Conservation (phyloP, 2,113 vertebrate genomes). For the Melanerpes formicivorus region DNA sequence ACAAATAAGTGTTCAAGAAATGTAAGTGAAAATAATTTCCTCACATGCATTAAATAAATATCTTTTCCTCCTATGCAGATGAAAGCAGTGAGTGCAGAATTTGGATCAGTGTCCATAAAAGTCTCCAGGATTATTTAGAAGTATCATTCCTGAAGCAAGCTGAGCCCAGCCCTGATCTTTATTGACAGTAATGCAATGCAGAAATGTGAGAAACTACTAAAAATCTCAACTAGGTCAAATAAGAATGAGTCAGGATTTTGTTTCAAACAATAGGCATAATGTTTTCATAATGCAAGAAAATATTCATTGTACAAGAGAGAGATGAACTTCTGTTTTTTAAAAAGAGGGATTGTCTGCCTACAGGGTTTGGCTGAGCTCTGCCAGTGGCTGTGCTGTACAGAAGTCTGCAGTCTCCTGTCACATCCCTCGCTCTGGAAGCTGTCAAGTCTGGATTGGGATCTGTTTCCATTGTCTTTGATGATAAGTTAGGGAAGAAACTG, state of each 20-base stretch:
- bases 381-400: background rate
- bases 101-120: background rate
- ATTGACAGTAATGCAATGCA: background rate
- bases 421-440: background rate
- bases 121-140: background rate
- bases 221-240: conserved; percentile 15
- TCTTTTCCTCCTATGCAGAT: background rate
- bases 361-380: background rate
- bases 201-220: background rate
- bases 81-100: background rate
- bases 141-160: background rate
- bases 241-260: background rate
- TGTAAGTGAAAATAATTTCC: background rate
- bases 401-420: background rate
- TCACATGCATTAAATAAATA: background rate
- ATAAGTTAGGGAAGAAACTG: background rate
- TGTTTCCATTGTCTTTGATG: background rate
- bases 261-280: background rate
- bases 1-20: background rate
- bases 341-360: background rate
- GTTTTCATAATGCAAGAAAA: background rate
- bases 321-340: background rate
- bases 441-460: background rate
- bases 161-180: background rate
- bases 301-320: background rate